phyloP scores from a whole-genome alignment of 2,888 invertebrate species.

The Scrobipalpa costella region DNA sequence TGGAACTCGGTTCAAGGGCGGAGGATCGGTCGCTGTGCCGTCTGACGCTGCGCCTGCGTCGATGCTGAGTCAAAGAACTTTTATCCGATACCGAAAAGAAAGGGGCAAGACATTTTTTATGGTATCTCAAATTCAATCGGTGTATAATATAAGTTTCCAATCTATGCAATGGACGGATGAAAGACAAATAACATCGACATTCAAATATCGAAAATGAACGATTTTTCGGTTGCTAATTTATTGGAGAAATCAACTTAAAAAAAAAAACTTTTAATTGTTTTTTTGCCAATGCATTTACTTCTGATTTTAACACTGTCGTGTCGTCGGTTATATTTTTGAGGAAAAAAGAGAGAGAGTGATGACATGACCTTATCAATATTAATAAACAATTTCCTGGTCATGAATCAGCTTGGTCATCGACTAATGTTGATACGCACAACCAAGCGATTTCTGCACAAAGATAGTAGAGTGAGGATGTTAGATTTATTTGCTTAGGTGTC shows the following conservation, averaged over 20 bases:
- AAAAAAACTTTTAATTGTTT: too few relatives aligned
- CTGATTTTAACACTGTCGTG: neutral
- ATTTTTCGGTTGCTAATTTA: too few relatives aligned
- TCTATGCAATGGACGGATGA: too few relatives aligned
- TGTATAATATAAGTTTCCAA: too few relatives aligned
- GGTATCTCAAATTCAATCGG: too few relatives aligned
- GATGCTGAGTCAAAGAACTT: neutral
- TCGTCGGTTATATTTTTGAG: neutral
- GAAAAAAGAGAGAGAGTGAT: neutral
- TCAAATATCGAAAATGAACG: too few relatives aligned
- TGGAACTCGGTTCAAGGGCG: slow-evolving; percentile 41
- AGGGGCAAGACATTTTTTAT: too few relatives aligned
- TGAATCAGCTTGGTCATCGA: neutral
- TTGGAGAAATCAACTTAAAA: too few relatives aligned
- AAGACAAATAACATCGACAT: too few relatives aligned
- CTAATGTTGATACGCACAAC: neutral
- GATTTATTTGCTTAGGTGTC: neutral
- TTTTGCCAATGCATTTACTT: too few relatives aligned
- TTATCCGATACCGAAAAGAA: too few relatives aligned
- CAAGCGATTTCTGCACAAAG: neutral
- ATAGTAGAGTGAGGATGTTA: neutral
- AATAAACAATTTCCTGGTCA: slow-evolving; percentile 32
- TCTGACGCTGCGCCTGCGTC: slow-evolving; percentile 6
- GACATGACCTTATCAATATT: slow-evolving; percentile 27
- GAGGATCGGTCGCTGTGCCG: slow-evolving; percentile 33